Evolutionary conservation across 2,888 invertebrate species (phyloP), one percentile per base, ranked within the genome.

Genomic region (Apodemia zela): DNA sequence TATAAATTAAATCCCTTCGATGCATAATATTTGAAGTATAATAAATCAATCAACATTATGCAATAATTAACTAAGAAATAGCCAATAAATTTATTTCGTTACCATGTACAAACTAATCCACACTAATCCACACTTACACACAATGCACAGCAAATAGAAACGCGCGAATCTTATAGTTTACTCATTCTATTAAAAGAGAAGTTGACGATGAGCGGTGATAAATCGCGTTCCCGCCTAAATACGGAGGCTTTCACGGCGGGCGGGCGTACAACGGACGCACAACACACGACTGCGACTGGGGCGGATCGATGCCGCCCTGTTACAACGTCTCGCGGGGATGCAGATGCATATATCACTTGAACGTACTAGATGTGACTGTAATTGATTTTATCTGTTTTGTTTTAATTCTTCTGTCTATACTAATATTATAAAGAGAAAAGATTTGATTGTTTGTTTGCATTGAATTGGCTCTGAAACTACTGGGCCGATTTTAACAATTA

Each of bases 261-360:
- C 79, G 78, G 82, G 72, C 72, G 73, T 68, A 64, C 73, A 72
- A 70, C 72, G 79, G 78, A 79, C 84, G 82, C 67, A 72, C 83
- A 80, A 77, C 75, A 79, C 81, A 76, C 83, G 84, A 88, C 89
- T 89, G 87, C 86, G 83, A 73, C 18, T 18, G 71, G 73, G 82
- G 75, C 75, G 75, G 76, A 76, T 75, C 74, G 74, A 73, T 75
- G 67, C 74, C 74, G 73, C 74, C 75, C 75, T 85, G 86, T 84
- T 84, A 83, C 42, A 42, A 42, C 77, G 77, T 88, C 88, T 87
- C 87, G 86, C 85, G 85, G 89, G 90, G 89, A 89, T 90, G 89
- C 89, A 87, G 88, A 85, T 89, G 88, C 86, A 85, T 72, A 79
- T 73, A 75, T 71, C 68, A 63, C 61, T 13, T 60, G 21, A 21